A percentile compares a stretch with the other conserved stretches of the same genome.
These are phyloP conservation scores for Drosophila koepferae DNA, from an alignment of 2,888 invertebrate species.

Conservation along the genomic window DNA sequence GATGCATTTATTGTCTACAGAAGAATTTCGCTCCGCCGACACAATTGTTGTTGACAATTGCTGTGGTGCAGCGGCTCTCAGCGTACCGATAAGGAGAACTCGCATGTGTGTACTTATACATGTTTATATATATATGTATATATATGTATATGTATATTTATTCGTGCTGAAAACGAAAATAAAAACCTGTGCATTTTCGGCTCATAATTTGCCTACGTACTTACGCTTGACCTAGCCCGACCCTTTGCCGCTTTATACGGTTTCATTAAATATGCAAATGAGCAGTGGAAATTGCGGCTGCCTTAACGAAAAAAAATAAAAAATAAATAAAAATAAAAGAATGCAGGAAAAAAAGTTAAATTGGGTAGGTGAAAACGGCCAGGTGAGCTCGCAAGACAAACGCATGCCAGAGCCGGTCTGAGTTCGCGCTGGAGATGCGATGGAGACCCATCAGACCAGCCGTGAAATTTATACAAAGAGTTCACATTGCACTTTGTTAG, in stretches of 20 bases:
- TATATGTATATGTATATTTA: neutral
- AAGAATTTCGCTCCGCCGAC: conserved; percentile 29
- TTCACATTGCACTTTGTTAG: conserved; percentile 44
- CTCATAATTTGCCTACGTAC: conserved; percentile 64
- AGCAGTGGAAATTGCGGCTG: conserved; percentile 72
- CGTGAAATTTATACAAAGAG: conserved; percentile 71
- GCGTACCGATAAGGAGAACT: neutral
- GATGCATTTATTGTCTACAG: conserved; percentile 64
- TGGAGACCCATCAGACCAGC: conserved; percentile 52
- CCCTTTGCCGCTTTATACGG: conserved; percentile 49
- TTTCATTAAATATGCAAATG: conserved; percentile 78
- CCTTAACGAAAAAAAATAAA: conserved; percentile 24
- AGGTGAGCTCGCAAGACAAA: conserved; percentile 56
- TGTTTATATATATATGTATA: neutral
- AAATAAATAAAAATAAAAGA: conserved; percentile 8
- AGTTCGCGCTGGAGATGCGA: conserved; percentile 27
- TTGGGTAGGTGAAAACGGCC: conserved; percentile 38
- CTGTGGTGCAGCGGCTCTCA: conserved; percentile 7
- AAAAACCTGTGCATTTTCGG: conserved; percentile 37
- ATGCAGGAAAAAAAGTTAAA: conserved; percentile 20
- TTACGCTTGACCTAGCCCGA: conserved; percentile 20
- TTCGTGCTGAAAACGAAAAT: conserved; percentile 10
- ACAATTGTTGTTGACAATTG: conserved; percentile 44
- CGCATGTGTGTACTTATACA: conserved; percentile 17
- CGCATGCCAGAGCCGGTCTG: conserved; percentile 24